A percentile compares a stretch with the other conserved stretches of the same genome.
These are phyloP conservation scores for Drosophila gaucha DNA, from an alignment of 2,888 invertebrate species.

Conservation along the genomic window DNA sequence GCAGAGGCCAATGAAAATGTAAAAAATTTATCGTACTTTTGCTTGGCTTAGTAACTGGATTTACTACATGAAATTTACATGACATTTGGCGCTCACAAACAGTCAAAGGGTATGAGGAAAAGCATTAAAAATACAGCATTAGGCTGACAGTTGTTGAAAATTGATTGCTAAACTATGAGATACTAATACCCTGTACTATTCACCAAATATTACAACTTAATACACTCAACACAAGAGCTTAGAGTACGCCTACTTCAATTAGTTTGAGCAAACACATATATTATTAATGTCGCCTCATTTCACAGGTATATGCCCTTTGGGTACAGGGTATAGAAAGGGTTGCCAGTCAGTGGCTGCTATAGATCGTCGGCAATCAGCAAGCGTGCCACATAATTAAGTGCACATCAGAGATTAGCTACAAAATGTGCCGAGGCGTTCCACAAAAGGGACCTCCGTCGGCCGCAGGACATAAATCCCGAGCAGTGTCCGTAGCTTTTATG, in stretches of 20 bases:
- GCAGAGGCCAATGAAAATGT: slow-evolving; percentile 53
- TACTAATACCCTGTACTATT: not conserved
- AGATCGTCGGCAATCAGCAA: slow-evolving; percentile 61
- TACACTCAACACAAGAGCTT: not conserved
- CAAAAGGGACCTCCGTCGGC: slow-evolving; percentile 24
- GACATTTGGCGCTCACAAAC: slow-evolving; percentile 20
- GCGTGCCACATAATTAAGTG: slow-evolving; percentile 74
- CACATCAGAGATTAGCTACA: slow-evolving; percentile 75
- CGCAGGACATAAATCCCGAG: slow-evolving; percentile 47
- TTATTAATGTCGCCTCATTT: not conserved
- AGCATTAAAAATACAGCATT: slow-evolving; percentile 14
- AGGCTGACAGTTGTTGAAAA: not conserved
- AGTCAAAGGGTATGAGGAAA: slow-evolving; percentile 19
- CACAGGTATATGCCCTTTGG: not conserved
- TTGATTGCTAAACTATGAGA: slow-evolving; percentile 6
- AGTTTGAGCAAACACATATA: not conserved
- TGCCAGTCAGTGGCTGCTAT: slow-evolving; percentile 26
- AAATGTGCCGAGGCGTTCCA: slow-evolving; percentile 24
- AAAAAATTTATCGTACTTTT: slow-evolving; percentile 59
- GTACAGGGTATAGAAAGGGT: slow-evolving; percentile 17
- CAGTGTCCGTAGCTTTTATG: slow-evolving; percentile 54
- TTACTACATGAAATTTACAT: slow-evolving; percentile 65
- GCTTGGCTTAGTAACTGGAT: slow-evolving; percentile 60
- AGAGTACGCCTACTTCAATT: too few species aligned
- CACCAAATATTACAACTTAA: not conserved